Conservation (phyloP, 2,888 invertebrate species). For the Dryobotodes eremita region DNA sequence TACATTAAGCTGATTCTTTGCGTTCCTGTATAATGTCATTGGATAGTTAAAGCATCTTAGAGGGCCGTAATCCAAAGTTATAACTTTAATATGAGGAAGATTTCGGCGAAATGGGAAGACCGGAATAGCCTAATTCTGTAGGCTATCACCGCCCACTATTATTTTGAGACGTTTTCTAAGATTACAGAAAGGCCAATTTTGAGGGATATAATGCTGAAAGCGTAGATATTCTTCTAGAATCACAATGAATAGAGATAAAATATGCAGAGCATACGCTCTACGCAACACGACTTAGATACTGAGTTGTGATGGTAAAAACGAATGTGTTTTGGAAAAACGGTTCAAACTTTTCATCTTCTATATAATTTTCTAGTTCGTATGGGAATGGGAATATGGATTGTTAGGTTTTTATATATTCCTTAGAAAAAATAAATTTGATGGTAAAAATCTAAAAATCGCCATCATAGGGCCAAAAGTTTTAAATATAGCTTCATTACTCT, state of each 20-base stretch:
- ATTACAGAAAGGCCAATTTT: neutral
- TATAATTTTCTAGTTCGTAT: no score
- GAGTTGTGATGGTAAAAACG: no score
- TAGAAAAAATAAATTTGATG: no score
- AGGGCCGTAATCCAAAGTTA: neutral
- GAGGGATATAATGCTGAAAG: neutral
- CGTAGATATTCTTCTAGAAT: conserved; percentile 11
- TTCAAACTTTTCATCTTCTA: no score
- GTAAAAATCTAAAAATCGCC: no score
- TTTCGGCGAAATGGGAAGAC: conserved; percentile 11
- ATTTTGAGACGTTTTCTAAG: conserved; percentile 22
- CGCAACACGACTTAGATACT: no score
- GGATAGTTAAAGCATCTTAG: conserved; percentile 35
- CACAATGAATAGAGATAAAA: conserved; percentile 2
- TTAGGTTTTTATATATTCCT: no score
- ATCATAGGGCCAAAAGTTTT: no score
- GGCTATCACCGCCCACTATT: conserved; percentile 21
- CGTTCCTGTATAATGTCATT: conserved; percentile 33
- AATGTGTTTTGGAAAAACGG: no score
- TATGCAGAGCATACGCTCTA: no score
- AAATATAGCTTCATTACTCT: no score
- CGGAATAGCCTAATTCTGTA: conserved; percentile 24
- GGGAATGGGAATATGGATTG: no score
- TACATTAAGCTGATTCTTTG: conserved; percentile 29
- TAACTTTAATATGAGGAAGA: conserved; percentile 36